Evolutionary conservation across 2,797 vertebrate species (phyloP), one percentile per base, ranked within the genome.

Genomic region (Hybognathus amarus): DNA sequence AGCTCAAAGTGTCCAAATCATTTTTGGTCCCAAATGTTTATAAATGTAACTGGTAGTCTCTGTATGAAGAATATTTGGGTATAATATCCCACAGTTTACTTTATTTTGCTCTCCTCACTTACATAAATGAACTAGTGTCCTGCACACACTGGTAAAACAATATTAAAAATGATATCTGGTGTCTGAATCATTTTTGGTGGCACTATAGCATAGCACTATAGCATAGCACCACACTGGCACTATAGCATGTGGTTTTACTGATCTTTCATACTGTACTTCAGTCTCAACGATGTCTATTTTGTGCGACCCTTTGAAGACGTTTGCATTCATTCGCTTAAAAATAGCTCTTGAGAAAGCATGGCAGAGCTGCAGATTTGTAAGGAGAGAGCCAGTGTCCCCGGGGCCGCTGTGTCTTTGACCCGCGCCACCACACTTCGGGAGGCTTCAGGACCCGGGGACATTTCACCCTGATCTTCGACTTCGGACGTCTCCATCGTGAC

Each of bases 381-480:
- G 73, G 59, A 77, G 63, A 70, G 79, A 84, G 61, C 50, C 27
- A 77, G 59, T 42, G 50, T 73, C 79, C 86, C 83, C 33, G 36
- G 36, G 77, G 80, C 88, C 87, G 66, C 27, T 87, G 79, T 82
- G 87, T 85, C 88, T 84, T 82, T 92, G 88, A 92, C 90, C 91
- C 86, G 85, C 84, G 84, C 89, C 84, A 15, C 20, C 6, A 3
- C 36, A 2, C 84, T 77, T 80, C 87, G 84, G 86, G 87, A 85
- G 86, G 69, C 85, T 82, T 80, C 20, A 42, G 74, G 69, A n/a
- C 54, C 67, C 42, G 40, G 5, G 30, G 63, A 45, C 63, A 24
- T 68, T 18, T 79, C 64, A 68, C 47, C 64, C 63, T 2, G 6
- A 27, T 77, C 9, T 81, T 47, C 40, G 67, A 64, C 68, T 80